Conservation (phyloP, 2,888 invertebrate genomes). For the Agrochola litura region DNA sequence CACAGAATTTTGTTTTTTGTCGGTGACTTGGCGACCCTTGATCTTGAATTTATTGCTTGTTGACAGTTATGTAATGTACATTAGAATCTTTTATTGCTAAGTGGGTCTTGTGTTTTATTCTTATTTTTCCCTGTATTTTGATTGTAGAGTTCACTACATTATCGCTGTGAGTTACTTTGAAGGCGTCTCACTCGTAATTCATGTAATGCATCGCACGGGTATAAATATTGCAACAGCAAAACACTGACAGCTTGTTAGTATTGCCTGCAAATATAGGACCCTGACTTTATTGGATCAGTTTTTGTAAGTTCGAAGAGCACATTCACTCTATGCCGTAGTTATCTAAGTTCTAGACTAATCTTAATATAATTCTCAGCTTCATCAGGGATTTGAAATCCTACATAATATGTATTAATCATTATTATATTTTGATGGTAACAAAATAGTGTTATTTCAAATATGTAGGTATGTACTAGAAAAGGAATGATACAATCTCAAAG, state of each 20-base stretch:
- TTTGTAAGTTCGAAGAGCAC: conserved; percentile 35
- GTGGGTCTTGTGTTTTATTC: not conserved
- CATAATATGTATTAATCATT: not conserved
- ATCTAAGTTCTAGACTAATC: not conserved
- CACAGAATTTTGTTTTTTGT: conserved; percentile 20
- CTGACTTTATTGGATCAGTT: conserved; percentile 37
- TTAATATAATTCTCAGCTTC: not conserved
- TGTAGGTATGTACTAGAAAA: not conserved
- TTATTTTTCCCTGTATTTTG: conserved; percentile 12
- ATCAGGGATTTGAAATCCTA: not conserved
- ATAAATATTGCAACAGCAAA: conserved; percentile 47
- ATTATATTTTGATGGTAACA: not conserved
- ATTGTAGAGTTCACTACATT: conserved; percentile 26
- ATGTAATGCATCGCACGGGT: conserved; percentile 38
- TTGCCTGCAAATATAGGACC: conserved; percentile 30
- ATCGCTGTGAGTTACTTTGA: conserved; percentile 34
- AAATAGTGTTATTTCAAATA: not conserved
- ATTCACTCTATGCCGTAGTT: conserved; percentile 15
- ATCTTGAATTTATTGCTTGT: conserved; percentile 34
- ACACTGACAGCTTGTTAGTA: conserved; percentile 47
- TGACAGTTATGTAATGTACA: conserved; percentile 26
- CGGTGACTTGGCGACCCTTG: conserved; percentile 20
- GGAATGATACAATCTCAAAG: not conserved
- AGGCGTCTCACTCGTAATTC: conserved; percentile 35
- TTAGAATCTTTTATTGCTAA: conserved; percentile 19